Evolutionary conservation across 2,797 vertebrate species (phyloP).

Genomic region (Acanthiza pusilla): DNA sequence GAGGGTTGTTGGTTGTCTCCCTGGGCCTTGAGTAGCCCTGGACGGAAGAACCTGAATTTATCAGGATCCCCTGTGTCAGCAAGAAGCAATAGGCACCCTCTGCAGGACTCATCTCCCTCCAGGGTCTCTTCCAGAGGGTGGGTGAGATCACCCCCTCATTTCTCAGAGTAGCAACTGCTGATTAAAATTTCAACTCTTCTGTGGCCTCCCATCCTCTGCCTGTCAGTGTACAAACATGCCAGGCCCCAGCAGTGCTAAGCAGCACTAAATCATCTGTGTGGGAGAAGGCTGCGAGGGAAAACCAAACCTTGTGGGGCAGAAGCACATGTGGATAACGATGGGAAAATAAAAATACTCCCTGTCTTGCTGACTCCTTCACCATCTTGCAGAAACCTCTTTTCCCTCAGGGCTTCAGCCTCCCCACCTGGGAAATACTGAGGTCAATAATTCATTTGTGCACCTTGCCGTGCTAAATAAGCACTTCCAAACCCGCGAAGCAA

Average conservation of each 20-base stretch:
- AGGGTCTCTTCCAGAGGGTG: not conserved
- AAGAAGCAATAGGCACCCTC: not conserved
- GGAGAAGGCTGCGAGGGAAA: not conserved
- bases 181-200: not conserved
- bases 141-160: not conserved
- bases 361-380: not conserved
- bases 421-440: not conserved
- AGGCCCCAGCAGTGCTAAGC: not conserved
- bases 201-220: not conserved
- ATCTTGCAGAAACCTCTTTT: not conserved
- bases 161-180: conserved; percentile 15
- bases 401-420: not conserved
- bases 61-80: not conserved
- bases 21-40: not conserved
- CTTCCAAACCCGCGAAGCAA: not conserved
- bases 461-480: not conserved
- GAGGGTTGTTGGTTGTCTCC: not conserved
- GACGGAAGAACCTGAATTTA: not conserved
- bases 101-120: not conserved
- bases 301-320: not conserved
- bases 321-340: not conserved
- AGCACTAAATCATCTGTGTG: not conserved
- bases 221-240: not conserved
- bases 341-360: not conserved
- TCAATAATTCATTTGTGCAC: not conserved